Base-by-base conservation (phyloP, 2,797 vertebrate genomes). In the Lepilemur septentrionalis region DNA sequence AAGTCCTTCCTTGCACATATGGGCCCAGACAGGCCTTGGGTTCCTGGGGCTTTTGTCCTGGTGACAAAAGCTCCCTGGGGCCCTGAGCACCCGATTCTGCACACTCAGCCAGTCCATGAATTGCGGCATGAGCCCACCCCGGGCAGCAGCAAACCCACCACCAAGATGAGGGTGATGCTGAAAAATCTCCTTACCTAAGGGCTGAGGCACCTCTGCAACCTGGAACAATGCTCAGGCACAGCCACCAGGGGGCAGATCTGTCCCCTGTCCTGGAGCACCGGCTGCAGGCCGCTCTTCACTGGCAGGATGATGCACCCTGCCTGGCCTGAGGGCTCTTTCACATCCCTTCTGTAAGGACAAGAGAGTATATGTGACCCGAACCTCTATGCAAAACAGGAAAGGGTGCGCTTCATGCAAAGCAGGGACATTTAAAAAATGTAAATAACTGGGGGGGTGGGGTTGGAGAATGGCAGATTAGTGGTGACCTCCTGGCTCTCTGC, bases 221-320 rank as follows among this genome's bases (percentile, higher is more conserved):
- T 55, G 55, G 55, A 55, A 55, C 55, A 57, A 23, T 11, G 23
- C 59, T 32, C 7, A 17, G 9, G 3, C 55, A 14, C 7, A 25
- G 84, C 89, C 97, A 92, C 89, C 28, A 96, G 95, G 48, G 94
- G 97, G 94, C 95, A 96, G 89, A 65, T 48, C 15, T 59, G 55
- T 61, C 22, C 73, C 55, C 75, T n/a, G 75, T 65, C 52, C 22
- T 50, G 5, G 25, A 30, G 17, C 41, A 10, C 22, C 0, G 0
- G 25, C 7, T 25, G 0, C 13, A 4, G 3, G 22, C 48, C 73
- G 0, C 23, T 23, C 35, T n/a, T 41, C 5, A 1, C 13, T 1
- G 7, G n/a, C 1, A 0, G 9, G 52, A 14, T 15, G 0, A 41
- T 9, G 28, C 10, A 8, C 35, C 10, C 0, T 22, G 32, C 10